Evolutionary conservation across 2,113 vertebrate species (phyloP), one percentile per base, ranked within the genome.

Genomic region (Tachysurus vachellii): DNA sequence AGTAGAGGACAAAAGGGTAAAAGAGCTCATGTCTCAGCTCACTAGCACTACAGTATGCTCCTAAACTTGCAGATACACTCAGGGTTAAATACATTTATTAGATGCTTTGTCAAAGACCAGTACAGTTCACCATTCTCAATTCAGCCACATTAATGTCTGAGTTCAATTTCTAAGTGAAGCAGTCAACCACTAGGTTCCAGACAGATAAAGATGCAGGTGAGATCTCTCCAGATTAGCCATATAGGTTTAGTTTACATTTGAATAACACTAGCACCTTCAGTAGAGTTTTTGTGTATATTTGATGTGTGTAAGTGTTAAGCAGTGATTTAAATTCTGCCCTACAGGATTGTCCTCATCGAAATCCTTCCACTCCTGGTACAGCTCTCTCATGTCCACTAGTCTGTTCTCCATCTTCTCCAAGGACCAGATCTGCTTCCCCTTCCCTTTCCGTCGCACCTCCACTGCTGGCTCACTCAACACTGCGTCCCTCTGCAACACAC

Each of bases 351-450:
- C 97, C 77, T 99, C 97, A 17, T 98, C 97, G 11, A 93, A 96
- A 75, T 96, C 97, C 84, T 97, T 98, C 97, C 97, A 99, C 92
- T 99, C 98, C 92, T 99, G 98, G 90, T 99, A 99, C 47, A 99
- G 97, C 62, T 99, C 98, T 90, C 97, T 95, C 96, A 99, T 99
- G 89, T 99, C 98, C 91, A 99, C 93, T 90, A 99, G 88, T 10
- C 98, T 94, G 91, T 99, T 99, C 89, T 99, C 97, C 95, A 99
- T 95, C 92, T 99, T 99, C 89, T 99, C 98, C 94, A 99, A 89
- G 26, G 97, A 96, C 98, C 97, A 99, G 87, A 98, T 97, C 96
- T 99, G 98, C 87, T 98, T 99, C 62, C 97, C 97, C 91, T 96
- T 97, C 0, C 96, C 95, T 88, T 97, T 99, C 54, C 98, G 95